Percentiles rank a stretch among this genome's conserved stretches.
Evolutionary conservation across 2,797 vertebrate species (phyloP).

Genomic region (Jordanella pulchra): DNA sequence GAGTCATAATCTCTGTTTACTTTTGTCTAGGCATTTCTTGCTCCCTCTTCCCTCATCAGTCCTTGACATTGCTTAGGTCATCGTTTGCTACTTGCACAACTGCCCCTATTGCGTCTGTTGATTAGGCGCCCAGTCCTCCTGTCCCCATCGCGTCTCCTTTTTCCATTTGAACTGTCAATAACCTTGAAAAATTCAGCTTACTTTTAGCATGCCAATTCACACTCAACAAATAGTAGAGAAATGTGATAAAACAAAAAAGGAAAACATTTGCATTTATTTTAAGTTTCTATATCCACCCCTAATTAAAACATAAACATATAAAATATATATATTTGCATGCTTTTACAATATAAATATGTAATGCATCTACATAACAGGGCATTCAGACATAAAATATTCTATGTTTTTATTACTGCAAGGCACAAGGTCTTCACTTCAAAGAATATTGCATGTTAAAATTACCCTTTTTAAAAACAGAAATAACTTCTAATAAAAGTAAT

Average conservation of each 20-base stretch:
- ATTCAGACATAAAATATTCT: not conserved
- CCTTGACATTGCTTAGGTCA: slow-evolving; percentile 39
- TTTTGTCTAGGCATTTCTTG: slow-evolving; percentile 19
- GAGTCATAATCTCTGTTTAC: slow-evolving; percentile 51
- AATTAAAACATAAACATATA: too few relatives aligned
- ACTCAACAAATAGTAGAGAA: slow-evolving; percentile 22
- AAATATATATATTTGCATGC: too few relatives aligned
- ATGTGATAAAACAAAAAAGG: slow-evolving; percentile 1
- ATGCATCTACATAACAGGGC: not conserved
- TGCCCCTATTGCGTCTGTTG: slow-evolving; percentile 14
- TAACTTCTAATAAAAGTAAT: not conserved
- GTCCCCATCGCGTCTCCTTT: slow-evolving; percentile 15
- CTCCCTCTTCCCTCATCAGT: slow-evolving; percentile 1
- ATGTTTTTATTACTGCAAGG: not conserved
- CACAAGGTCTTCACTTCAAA: not conserved
- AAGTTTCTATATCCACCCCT: slow-evolving; percentile 2
- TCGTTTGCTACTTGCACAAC: slow-evolving; percentile 25
- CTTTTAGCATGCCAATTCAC: slow-evolving; percentile 14
- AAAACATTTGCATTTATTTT: slow-evolving; percentile 22
- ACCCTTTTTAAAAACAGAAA: not conserved
- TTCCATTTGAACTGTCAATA: slow-evolving; percentile 9
- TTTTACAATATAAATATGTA: not conserved
- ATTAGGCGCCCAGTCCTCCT: slow-evolving; percentile 2
- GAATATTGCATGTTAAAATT: not conserved
- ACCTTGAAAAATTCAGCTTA: slow-evolving; percentile 21